These are phyloP conservation scores for Tridacna crocea DNA, from an alignment of 2,888 invertebrate genomes.

Conservation along the genomic window DNA sequence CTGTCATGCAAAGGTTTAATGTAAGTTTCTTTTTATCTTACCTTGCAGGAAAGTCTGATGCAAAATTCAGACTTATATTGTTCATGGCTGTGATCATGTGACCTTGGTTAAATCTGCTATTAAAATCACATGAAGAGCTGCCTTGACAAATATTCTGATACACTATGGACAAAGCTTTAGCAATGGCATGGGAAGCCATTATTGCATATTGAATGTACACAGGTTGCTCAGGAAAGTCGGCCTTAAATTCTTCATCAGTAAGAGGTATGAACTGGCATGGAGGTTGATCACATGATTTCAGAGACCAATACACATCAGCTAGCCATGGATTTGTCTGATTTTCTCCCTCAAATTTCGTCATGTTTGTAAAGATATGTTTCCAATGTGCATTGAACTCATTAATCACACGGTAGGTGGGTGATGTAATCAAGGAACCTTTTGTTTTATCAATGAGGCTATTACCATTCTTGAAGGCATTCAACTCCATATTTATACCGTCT, in stretches of 20 bases:
- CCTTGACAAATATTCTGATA: constrained; percentile 9
- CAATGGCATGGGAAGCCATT: constrained; percentile 46
- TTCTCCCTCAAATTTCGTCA: constrained; percentile 26
- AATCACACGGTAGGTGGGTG: constrained; percentile 39
- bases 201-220: constrained; percentile 58
- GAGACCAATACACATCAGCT: not conserved
- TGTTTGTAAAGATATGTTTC: constrained; percentile 42
- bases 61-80: constrained; percentile 31
- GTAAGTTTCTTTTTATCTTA: not conserved
- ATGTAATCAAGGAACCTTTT: constrained; percentile 30
- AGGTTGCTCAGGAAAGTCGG: constrained; percentile 26
- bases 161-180: constrained; percentile 39
- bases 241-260: constrained; percentile 8
- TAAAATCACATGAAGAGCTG: constrained; percentile 3
- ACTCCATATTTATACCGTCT: constrained; percentile 33
- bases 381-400: constrained; percentile 43
- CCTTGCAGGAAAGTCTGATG: constrained; percentile 39
- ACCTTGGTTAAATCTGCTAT: not conserved
- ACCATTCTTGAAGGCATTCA: constrained; percentile 11
- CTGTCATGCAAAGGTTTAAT: too few species aligned
- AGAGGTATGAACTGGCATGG: constrained; percentile 28
- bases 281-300: constrained; percentile 1
- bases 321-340: constrained; percentile 38
- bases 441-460: constrained; percentile 15
- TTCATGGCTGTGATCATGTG: constrained; percentile 21